Base-by-base conservation (phyloP, 2,113 vertebrate species). In the Callorhinus ursinus region DNA sequence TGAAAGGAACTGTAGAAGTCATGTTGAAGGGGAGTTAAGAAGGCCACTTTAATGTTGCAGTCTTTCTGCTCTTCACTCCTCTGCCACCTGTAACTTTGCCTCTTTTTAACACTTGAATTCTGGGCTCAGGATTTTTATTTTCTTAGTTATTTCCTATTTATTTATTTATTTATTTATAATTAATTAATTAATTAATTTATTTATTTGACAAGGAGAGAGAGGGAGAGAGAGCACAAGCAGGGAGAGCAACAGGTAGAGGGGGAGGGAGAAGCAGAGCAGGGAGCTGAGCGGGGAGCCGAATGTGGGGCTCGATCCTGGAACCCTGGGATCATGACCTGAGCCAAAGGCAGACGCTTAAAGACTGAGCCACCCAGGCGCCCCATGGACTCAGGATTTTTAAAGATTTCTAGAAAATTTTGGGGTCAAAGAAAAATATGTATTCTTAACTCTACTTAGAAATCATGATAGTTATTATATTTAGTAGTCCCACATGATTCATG, bases 361-460 rank as follows among this genome's bases (percentile, higher is more conserved):
- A 33, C 31, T 33, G 63, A 67, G 63, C 63, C 31, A 33, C 31
- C 28, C 63, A 67, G 63, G 31, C 7, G 31, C 63, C 63, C 31
- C 28, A 33, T 57, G 28, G 67, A 63, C 5, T 42, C 15, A n/a
- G 31, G 53, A 67, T 22, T 80, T 96, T 76, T 84, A 93, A 95
- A 85, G 24, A 57, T 39, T 87, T 80, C 57, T 65, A 77, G 63
- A 88, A 90, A 39, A 76, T 65, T 89, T 65, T 69, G 31, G 21
- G 84, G 91, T 93, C 9, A 90, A 92, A 88, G 42, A 71, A 88
- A 87, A 81, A 7, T n/a, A 61, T 11, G 7, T 61, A 36, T 88
- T 90, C 6, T 81, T 2, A 77, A 74, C 53, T 67, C 49, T 79
- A 21, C 76, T 93, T 88, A 81, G 65, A 90, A 55, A 77, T 61